A percentile compares a stretch with the other conserved stretches of the same genome.
These are phyloP conservation scores for Zosterops pallidus DNA, from an alignment of 2,113 vertebrate species.

Conservation along the genomic window DNA sequence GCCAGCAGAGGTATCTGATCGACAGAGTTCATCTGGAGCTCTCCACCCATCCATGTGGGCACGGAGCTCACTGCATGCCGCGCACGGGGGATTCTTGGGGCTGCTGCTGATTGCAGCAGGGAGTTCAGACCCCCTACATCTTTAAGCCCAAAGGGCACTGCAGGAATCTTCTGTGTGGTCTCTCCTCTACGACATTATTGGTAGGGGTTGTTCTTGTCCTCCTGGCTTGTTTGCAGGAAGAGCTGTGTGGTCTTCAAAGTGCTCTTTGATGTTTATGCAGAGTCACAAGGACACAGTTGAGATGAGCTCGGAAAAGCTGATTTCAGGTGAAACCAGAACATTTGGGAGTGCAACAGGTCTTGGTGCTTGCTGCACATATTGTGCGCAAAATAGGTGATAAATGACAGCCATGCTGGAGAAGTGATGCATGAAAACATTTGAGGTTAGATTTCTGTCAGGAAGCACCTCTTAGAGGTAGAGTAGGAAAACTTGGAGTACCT, in stretches of 20 bases:
- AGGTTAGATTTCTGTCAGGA: not conserved
- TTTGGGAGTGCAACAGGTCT: fast-evolving
- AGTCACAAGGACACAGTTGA: not conserved
- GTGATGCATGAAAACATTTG: not conserved
- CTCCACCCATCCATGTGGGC: constrained; percentile 35
- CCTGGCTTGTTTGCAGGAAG: constrained; percentile 9
- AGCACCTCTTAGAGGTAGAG: not conserved
- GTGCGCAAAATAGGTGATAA: not conserved
- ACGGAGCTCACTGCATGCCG: not conserved
- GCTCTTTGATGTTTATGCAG: constrained; percentile 33
- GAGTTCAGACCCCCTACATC: constrained; percentile 53
- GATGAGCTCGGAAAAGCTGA: not conserved
- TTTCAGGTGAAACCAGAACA: not conserved
- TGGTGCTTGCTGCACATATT: not conserved
- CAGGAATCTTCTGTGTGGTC: constrained; percentile 41
- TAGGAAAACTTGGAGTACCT: not conserved
- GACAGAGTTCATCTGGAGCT: not conserved
- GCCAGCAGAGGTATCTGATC: constrained; percentile 35
- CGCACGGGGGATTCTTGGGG: not conserved
- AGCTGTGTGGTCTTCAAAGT: constrained; percentile 33
- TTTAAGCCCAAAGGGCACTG: constrained; percentile 54
- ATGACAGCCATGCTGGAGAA: not conserved
- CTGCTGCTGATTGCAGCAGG: not conserved
- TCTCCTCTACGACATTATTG: not conserved
- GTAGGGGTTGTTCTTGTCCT: constrained; percentile 32